A percentile compares a stretch with the other conserved stretches of the same genome.
Conservation (phyloP, 2,797 vertebrate genomes). For the Semotilus atromaculatus region DNA sequence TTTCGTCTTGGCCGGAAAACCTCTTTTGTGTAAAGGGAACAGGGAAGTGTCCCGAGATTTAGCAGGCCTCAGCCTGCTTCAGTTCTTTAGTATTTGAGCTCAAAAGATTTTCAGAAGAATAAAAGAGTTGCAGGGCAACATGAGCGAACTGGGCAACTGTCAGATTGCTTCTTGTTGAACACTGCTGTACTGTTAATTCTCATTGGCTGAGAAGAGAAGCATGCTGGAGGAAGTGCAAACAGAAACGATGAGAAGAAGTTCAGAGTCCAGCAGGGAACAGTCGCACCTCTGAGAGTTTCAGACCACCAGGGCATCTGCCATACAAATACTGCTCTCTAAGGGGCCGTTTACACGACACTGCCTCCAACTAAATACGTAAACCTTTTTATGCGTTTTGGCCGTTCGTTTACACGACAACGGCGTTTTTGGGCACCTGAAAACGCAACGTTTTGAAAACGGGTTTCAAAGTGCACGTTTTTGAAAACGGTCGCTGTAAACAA, state of each 20-base stretch:
- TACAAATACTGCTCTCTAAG: neutral
- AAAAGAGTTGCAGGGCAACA: constrained; percentile 18
- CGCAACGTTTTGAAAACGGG: too few relatives aligned
- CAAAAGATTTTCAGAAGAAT: neutral
- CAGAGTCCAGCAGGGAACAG: neutral
- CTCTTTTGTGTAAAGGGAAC: constrained; percentile 44
- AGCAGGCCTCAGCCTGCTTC: constrained; percentile 23
- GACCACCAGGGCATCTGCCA: too few relatives aligned
- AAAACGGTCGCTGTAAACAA: too few relatives aligned
- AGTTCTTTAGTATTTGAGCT: constrained; percentile 20
- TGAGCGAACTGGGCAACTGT: constrained; percentile 1
- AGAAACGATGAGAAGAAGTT: neutral
- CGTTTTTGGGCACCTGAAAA: too few relatives aligned
- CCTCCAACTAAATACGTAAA: too few relatives aligned
- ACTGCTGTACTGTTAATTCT: constrained; percentile 50
- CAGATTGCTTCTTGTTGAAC: constrained; percentile 18
- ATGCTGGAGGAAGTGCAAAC: neutral
- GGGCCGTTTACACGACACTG: too few relatives aligned
- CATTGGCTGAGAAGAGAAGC: neutral
- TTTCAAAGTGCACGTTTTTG: too few relatives aligned
- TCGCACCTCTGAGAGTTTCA: neutral
- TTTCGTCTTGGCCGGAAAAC: constrained; percentile 71
- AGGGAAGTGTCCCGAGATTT: constrained; percentile 66
- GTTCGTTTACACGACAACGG: too few relatives aligned
- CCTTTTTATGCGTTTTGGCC: too few relatives aligned